Percentiles rank a stretch among this genome's conserved stretches.
Conservation (phyloP, 1,140 invertebrate genomes). For the Polypedilum pembai region DNA sequence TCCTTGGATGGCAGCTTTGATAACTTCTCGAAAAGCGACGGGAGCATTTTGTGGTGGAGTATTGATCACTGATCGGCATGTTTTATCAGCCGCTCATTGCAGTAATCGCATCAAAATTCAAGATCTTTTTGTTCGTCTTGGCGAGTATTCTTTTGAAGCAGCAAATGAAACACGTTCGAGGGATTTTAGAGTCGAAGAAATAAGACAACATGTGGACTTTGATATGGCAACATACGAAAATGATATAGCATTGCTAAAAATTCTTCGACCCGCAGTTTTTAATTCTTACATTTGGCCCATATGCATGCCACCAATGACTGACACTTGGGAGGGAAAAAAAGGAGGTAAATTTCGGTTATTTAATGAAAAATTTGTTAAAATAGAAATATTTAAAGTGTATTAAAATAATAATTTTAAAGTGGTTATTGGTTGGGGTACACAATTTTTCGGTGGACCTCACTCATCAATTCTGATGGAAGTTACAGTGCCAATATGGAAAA, state of each 20-base stretch:
- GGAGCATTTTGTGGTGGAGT: conserved; percentile 67
- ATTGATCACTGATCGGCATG: conserved; percentile 67
- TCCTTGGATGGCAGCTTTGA: conserved; percentile 74
- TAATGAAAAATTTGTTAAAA: too few species aligned
- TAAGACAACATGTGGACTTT: conserved; percentile 57
- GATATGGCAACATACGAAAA: conserved; percentile 59
- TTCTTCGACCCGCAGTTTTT: conserved; percentile 59
- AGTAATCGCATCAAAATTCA: conserved; percentile 50
- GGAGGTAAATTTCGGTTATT: conserved; percentile 34
- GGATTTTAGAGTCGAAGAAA: conserved; percentile 57
- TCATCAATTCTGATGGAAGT: conserved; percentile 68
- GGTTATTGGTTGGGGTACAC: conserved; percentile 69
- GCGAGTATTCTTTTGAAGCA: conserved; percentile 67
- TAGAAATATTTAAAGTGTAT: too few species aligned
- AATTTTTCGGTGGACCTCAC: conserved; percentile 57
- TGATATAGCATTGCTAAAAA: conserved; percentile 72
- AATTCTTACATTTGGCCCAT: conserved; percentile 75
- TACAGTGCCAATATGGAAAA: conserved; percentile 70
- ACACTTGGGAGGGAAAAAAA: conserved; percentile 53
- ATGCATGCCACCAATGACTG: conserved; percentile 63
- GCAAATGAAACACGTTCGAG: conserved; percentile 54
- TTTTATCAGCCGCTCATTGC: conserved; percentile 77
- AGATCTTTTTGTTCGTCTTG: conserved; percentile 63
- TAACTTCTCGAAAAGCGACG: conserved; percentile 45
- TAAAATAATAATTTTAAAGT: conserved; percentile 45